phyloP scores from a whole-genome alignment of 2,888 invertebrate genomes.

The Dolichopus griseipennis region DNA sequence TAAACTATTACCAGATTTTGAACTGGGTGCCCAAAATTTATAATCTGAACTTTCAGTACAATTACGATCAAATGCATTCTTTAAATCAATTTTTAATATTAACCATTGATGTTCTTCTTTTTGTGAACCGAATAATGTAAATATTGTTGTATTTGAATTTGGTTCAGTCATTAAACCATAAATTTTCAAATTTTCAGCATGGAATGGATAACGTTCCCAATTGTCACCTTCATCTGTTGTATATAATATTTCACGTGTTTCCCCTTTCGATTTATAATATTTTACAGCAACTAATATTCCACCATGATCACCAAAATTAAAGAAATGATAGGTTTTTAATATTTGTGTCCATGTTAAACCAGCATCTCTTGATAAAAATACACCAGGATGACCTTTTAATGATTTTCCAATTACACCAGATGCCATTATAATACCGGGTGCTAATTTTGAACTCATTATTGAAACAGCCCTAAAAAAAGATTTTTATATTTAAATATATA shows the following conservation, averaged over 20 bases:
- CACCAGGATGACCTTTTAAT: conserved; percentile 70
- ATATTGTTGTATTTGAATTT: conserved; percentile 85
- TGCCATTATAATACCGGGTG: conserved; percentile 80
- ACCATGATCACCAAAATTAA: conserved; percentile 86
- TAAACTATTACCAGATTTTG: conserved; percentile 47
- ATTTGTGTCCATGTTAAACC: conserved; percentile 76
- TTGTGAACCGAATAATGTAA: conserved; percentile 83
- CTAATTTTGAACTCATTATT: conserved; percentile 77
- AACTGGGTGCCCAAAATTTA: conserved; percentile 78
- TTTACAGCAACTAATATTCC: conserved; percentile 79
- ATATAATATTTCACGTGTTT: conserved; percentile 70
- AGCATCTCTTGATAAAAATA: conserved; percentile 73
- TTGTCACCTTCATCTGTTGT: conserved; percentile 79
- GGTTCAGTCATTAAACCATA: conserved; percentile 90
- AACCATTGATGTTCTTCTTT: conserved; percentile 74
- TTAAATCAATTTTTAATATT: conserved; percentile 57
- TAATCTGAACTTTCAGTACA: conserved; percentile 64
- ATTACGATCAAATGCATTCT: conserved; percentile 49
- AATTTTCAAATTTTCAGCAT: conserved; percentile 64
- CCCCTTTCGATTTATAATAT: conserved; percentile 65
- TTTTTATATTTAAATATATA: not conserved
- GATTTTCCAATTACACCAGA: conserved; percentile 72
- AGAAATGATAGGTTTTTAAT: conserved; percentile 71
- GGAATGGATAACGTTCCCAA: conserved; percentile 67
- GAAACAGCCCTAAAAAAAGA: conserved; percentile 53